Conservation (phyloP, 1,140 invertebrate species). For the Trichogramma pretiosum region DNA sequence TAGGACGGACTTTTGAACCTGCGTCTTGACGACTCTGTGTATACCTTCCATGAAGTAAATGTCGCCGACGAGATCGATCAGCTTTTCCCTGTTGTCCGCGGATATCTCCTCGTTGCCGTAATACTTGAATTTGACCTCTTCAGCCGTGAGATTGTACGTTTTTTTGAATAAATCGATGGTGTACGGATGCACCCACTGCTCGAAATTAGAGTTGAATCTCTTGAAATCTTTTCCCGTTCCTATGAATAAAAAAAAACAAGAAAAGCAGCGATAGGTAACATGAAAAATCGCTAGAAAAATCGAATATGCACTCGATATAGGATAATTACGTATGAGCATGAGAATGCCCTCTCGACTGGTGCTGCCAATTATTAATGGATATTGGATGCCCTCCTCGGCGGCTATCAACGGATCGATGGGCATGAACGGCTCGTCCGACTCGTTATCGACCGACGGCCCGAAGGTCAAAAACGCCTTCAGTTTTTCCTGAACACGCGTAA, state of each 20-base stretch:
- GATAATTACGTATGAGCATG: no score
- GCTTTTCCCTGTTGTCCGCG: no score
- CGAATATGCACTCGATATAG: no score
- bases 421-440: constrained; percentile 38
- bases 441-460: constrained; percentile 24
- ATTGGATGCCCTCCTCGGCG: constrained; percentile 40
- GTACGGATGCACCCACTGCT: no score
- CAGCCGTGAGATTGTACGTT: no score
- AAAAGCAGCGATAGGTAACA: no score
- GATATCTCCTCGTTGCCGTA: constrained; percentile 35
- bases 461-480: constrained; percentile 20
- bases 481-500: constrained; percentile 1
- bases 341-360: constrained; percentile 52
- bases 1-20: constrained; percentile 17
- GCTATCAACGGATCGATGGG: constrained; percentile 27
- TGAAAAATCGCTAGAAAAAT: no score
- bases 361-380: constrained; percentile 54
- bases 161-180: no score
- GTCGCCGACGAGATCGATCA: constrained; percentile 39
- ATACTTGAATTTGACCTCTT: constrained; percentile 25
- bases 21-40: constrained; percentile 36
- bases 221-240: no score
- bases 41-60: constrained; percentile 36
- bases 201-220: no score
- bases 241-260: no score